Conservation (phyloP, 2,888 invertebrate species). For the Rotaria socialis region DNA sequence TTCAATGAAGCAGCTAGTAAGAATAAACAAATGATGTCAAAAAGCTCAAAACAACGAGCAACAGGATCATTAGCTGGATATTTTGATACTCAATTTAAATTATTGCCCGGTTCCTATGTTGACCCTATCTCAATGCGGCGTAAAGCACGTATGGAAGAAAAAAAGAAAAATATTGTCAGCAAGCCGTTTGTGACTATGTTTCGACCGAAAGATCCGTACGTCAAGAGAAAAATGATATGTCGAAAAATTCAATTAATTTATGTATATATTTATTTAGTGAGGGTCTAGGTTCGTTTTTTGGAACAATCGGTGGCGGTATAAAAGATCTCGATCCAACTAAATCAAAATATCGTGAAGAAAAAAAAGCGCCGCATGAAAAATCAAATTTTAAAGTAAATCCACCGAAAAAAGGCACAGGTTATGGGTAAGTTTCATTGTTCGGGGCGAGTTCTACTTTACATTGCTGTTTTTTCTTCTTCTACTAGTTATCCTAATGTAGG, state of each 20-base stretch:
- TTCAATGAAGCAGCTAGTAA: constrained; percentile 57
- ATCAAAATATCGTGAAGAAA: constrained; percentile 50
- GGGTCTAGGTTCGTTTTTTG: constrained; percentile 56
- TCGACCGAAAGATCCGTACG: constrained; percentile 57
- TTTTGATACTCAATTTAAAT: constrained; percentile 55
- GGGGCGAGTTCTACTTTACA: too few species aligned
- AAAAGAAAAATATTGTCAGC: constrained; percentile 54
- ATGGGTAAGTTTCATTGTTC: constrained; percentile 53
- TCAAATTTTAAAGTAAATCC: constrained; percentile 57
- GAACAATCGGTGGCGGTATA: constrained; percentile 56
- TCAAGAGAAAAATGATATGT: neutral
- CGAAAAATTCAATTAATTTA: too few species aligned
- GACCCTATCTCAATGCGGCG: constrained; percentile 57
- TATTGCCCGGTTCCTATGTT: constrained; percentile 52
- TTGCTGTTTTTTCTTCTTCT: constrained; percentile 46
- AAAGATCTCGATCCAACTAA: constrained; percentile 52
- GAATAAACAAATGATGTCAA: constrained; percentile 58
- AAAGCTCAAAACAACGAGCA: constrained; percentile 54
- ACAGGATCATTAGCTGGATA: constrained; percentile 56
- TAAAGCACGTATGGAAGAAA: constrained; percentile 53
- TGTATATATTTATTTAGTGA: constrained; percentile 48
- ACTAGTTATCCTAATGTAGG: constrained; percentile 55
- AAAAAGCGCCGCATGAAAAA: constrained; percentile 48
- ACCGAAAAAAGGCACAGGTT: constrained; percentile 59
- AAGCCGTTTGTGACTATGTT: constrained; percentile 58